These are phyloP conservation scores for Chrysolina haemoptera DNA, from an alignment of 2,888 invertebrate species.

Conservation along the genomic window DNA sequence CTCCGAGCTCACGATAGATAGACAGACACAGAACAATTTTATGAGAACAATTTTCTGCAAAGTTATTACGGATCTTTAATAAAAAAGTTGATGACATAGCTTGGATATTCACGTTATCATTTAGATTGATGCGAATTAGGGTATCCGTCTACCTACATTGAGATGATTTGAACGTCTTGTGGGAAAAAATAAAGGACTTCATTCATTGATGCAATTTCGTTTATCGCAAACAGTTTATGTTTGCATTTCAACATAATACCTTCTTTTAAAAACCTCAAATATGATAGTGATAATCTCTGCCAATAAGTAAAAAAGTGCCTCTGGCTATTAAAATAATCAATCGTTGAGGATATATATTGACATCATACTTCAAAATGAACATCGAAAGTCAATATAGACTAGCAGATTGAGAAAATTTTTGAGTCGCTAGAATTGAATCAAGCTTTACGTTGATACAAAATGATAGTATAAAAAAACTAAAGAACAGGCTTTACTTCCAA, in stretches of 20 bases:
- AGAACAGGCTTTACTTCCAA: too few relatives aligned
- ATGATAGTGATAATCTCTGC: conserved; percentile 13
- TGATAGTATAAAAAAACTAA: too few relatives aligned
- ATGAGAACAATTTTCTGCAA: too few relatives aligned
- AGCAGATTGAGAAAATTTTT: neutral
- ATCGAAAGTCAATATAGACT: neutral
- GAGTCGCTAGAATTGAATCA: neutral
- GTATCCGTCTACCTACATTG: too few relatives aligned
- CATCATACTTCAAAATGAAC: conserved; percentile 11
- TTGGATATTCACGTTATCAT: too few relatives aligned
- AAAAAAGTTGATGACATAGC: too few relatives aligned
- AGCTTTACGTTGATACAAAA: too few relatives aligned
- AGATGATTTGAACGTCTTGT: neutral
- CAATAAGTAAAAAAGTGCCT: conserved; percentile 1
- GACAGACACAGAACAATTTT: too few relatives aligned
- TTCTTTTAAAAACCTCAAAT: conserved; percentile 3
- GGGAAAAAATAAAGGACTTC: neutral
- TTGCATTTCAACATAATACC: conserved; percentile 11
- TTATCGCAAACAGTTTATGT: conserved; percentile 1
- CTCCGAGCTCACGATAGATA: too few relatives aligned
- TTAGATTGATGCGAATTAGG: too few relatives aligned
- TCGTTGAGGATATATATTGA: neutral
- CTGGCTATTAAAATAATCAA: neutral
- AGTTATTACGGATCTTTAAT: too few relatives aligned
- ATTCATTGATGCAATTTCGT: conserved; percentile 3